Percentiles rank a stretch among this genome's conserved stretches.
Evolutionary conservation across 2,888 invertebrate genomes (phyloP).

Genomic region (Nezara viridula): DNA sequence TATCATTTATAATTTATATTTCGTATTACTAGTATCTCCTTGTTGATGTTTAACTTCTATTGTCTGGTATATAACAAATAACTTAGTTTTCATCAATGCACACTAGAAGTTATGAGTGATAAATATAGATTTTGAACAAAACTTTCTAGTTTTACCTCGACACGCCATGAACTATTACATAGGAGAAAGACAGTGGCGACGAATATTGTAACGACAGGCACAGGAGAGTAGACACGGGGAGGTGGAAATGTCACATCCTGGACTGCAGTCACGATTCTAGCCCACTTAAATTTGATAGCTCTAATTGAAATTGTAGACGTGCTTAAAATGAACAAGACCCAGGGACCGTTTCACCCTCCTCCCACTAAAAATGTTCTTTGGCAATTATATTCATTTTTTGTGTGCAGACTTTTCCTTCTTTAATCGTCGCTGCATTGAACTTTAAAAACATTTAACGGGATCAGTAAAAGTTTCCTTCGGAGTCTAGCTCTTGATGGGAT

Average conservation of each 20-base stretch:
- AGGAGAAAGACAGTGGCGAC: background rate
- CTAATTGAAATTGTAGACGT: conserved; percentile 65
- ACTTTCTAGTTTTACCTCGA: background rate
- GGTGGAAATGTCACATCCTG: background rate
- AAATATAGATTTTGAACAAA: too few species aligned
- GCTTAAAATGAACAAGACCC: conserved; percentile 63
- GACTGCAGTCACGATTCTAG: conserved; percentile 51
- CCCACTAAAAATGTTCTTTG: background rate
- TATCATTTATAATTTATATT: too few species aligned
- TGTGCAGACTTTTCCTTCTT: background rate
- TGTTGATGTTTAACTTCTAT: too few species aligned
- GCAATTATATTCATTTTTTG: background rate
- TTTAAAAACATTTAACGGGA: background rate
- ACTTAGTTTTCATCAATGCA: too few species aligned
- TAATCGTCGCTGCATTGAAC: background rate
- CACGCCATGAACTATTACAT: background rate
- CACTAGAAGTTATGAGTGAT: too few species aligned
- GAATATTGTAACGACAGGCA: background rate
- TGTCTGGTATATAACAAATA: too few species aligned
- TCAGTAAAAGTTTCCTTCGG: background rate
- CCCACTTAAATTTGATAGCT: conserved; percentile 57
- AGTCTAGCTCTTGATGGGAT: background rate
- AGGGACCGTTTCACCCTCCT: background rate
- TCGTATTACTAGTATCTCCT: too few species aligned
- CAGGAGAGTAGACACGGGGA: background rate